Conservation (phyloP, 2,797 vertebrate genomes). For the Melanotaenia pygmaea region DNA sequence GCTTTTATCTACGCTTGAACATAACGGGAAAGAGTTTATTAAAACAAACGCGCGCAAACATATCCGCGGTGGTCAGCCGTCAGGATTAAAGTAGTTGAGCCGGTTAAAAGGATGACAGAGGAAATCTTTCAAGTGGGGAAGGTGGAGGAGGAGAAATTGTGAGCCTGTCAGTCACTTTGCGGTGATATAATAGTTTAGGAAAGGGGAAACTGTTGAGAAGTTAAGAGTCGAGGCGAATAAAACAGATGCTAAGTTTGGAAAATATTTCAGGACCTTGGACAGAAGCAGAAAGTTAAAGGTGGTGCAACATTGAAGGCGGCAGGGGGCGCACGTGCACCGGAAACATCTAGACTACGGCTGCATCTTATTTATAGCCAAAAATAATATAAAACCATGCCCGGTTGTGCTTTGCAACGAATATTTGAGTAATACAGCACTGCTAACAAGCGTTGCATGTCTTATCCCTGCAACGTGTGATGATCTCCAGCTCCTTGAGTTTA, state of each 20-base stretch:
- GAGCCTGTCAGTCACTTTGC: neutral
- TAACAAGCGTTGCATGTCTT: neutral
- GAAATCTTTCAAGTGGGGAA: slow-evolving; percentile 67
- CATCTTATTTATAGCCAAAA: neutral
- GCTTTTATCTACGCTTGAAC: slow-evolving; percentile 29
- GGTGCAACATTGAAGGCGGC: neutral
- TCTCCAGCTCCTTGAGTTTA: neutral
- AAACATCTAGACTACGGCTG: slow-evolving; percentile 1
- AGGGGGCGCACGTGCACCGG: slow-evolving; percentile 47
- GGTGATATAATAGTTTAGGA: neutral
- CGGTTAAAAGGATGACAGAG: slow-evolving; percentile 82
- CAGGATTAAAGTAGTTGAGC: slow-evolving; percentile 81
- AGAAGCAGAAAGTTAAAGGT: slow-evolving; percentile 27
- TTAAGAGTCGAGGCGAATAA: neutral
- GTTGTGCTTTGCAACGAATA: no score
- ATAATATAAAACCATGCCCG: no score
- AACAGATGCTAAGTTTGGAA: neutral
- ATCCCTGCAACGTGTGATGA: neutral
- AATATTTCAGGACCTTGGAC: slow-evolving; percentile 56
- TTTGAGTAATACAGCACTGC: no score
- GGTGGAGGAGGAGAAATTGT: slow-evolving; percentile 40
- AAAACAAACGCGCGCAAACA: slow-evolving; percentile 30
- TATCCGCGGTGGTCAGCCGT: slow-evolving; percentile 60
- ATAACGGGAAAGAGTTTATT: slow-evolving; percentile 30
- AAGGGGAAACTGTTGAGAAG: neutral